Conservation (phyloP, 2,888 invertebrate species). For the Leptinotarsa peninsularis region DNA sequence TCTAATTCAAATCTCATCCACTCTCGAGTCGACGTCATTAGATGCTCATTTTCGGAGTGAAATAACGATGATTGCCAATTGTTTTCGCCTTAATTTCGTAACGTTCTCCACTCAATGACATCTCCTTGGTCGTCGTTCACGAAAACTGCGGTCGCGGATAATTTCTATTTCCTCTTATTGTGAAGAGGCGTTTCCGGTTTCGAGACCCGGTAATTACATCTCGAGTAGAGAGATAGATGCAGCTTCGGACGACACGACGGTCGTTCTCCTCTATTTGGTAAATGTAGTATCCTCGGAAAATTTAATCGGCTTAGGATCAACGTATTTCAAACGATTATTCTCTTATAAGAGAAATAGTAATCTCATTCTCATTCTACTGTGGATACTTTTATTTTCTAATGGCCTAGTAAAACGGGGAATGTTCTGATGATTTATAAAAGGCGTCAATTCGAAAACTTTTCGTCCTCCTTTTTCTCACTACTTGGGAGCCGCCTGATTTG, state of each 20-base stretch:
- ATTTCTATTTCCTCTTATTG: conserved; percentile 25
- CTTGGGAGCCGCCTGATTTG: no score
- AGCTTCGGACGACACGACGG: not conserved
- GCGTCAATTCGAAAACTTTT: no score
- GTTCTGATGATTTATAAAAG: no score
- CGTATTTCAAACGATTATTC: not conserved
- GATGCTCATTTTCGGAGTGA: conserved; percentile 13
- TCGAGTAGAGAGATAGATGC: conserved; percentile 12
- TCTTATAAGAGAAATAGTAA: not conserved
- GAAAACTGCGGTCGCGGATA: conserved; percentile 4
- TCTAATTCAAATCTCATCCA: not conserved
- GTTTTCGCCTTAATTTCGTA: conserved; percentile 18
- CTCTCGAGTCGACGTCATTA: not conserved
- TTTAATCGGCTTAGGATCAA: not conserved
- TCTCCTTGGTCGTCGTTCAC: not conserved
- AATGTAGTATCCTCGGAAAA: not conserved
- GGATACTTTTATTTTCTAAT: no score
- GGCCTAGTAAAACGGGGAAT: no score
- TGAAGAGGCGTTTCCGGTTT: conserved; percentile 9
- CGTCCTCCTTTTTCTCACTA: no score
- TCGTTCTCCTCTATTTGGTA: not conserved
- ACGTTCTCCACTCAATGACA: conserved; percentile 2
- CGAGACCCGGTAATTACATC: conserved; percentile 15
- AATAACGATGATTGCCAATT: conserved; percentile 23
- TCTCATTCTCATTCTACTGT: no score